Percentiles rank a stretch among this genome's conserved stretches.
These are phyloP conservation scores for Paramormyrops hopkinsi DNA, from an alignment of 2,797 vertebrate species.

Conservation along the genomic window DNA sequence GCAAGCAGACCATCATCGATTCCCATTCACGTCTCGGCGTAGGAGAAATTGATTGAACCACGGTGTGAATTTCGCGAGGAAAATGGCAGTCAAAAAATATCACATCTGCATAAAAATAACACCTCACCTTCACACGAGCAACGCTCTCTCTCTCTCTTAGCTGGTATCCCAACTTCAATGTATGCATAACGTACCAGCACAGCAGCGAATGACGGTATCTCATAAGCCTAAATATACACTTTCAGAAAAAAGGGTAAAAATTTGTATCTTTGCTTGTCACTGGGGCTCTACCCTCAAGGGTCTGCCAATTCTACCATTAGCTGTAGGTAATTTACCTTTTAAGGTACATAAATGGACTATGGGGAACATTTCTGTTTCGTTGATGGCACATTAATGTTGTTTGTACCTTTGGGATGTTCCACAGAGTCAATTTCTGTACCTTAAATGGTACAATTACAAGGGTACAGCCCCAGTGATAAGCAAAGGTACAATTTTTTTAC, in stretches of 20 bases:
- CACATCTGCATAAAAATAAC: slow-evolving; percentile 33
- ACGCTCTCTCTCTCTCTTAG: not conserved
- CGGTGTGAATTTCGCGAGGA: slow-evolving; percentile 44
- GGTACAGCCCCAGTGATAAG: not conserved
- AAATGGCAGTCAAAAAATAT: slow-evolving; percentile 46
- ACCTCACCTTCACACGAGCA: not conserved
- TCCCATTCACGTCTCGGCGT: slow-evolving; percentile 35
- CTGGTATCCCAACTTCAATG: not conserved
- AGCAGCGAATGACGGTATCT: not conserved
- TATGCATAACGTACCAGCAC: not conserved
- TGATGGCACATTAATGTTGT: not conserved
- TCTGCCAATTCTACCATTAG: not conserved
- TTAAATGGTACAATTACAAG: not conserved
- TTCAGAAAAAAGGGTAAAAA: not conserved
- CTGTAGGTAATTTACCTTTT: not conserved
- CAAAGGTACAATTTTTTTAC: not conserved
- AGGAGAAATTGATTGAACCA: not conserved
- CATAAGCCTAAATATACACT: not conserved
- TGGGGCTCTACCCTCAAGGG: not conserved
- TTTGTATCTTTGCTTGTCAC: not conserved
- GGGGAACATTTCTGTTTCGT: not conserved
- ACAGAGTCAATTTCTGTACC: not conserved
- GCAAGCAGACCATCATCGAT: slow-evolving; percentile 62
- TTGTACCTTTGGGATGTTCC: not conserved
- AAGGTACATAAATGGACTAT: not conserved